Percentiles rank a stretch among this genome's conserved stretches.
These are phyloP conservation scores for Temnothorax unifasciatus DNA, from an alignment of 2,888 invertebrate species.

Conservation along the genomic window DNA sequence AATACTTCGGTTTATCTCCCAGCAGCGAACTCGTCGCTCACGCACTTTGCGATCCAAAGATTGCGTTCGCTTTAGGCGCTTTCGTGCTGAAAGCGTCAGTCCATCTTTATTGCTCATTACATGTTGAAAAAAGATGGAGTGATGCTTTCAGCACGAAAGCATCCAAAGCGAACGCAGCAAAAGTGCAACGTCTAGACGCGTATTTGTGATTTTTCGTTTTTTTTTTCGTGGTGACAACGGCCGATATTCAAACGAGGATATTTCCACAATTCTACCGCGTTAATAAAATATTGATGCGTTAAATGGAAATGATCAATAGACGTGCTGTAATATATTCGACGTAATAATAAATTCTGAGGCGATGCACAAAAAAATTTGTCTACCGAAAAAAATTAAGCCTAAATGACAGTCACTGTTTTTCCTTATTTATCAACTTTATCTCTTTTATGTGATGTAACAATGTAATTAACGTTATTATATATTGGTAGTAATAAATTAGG, in stretches of 20 bases:
- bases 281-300: not conserved
- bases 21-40: constrained; percentile 29
- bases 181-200: constrained; percentile 37
- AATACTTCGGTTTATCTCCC: constrained; percentile 1
- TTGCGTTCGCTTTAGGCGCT: too few species aligned
- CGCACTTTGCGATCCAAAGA: not conserved
- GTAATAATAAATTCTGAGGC: not conserved
- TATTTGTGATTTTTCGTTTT: not conserved
- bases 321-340: not conserved
- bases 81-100: too few species aligned
- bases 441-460: too few species aligned
- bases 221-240: not conserved
- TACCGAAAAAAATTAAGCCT: not conserved
- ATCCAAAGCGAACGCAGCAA: too few species aligned
- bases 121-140: too few species aligned
- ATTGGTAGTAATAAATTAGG: not conserved
- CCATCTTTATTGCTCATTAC: too few species aligned
- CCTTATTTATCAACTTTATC: not conserved
- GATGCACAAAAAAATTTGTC: not conserved
- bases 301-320: not conserved
- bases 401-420: not conserved
- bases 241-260: not conserved
- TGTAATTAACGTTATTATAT: not conserved
- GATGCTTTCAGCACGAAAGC: too few species aligned
- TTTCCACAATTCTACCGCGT: not conserved